Base-by-base conservation (phyloP, 2,888 invertebrate genomes). In the Branchellion lobata region DNA sequence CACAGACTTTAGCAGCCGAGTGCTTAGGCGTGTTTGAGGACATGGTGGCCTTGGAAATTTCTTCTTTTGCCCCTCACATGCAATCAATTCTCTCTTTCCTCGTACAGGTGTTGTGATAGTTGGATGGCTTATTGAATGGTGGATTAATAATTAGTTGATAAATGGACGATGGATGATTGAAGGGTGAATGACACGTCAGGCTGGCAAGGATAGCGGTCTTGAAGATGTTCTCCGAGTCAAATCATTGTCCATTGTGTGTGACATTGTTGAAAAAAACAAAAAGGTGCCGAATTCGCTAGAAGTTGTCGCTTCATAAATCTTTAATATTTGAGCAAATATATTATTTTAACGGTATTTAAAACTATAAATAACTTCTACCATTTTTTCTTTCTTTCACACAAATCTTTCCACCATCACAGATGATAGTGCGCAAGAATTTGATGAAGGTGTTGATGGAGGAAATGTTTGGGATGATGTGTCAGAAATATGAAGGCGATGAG, bases 191-290 rank as follows among this genome's bases (percentile, higher is more conserved):
- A n/a, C 36, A n/a, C 75, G 61, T 31, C 79, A 83, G 86, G 89
- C 92, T 29, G 90, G 91, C 18, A 89, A 79, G 27, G 83, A 80
- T 53, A 78, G 78, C 27, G 87, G 89, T 24, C 87, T 91, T 24
- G 90, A 91, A 51, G 90, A 91, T 81, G 88, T 89, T 47, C 88
- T 93, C 18, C 90, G 92, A 84, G 90, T 92, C 2, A 92, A 92
- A 86, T 91, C 92, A 0, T 89, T 93, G 27, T 89, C 90, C 68
- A 91, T 92, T 80, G 89, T 92, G 81, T 91, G 91, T 0, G 91
- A 90, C 88, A 85, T 93, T 69, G 90, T 91, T 18, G 89, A 91
- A 79, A 88, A 91, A 1, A 93, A 92, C 87, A 92, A 92, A 86
- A 93, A 93, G 88, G 90, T 91, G 81, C 86, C 87, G n/a, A n/a